Evolutionary conservation across 2,797 vertebrate species (phyloP), one percentile per base, ranked within the genome.

Genomic region (Centropyge bicolor): DNA sequence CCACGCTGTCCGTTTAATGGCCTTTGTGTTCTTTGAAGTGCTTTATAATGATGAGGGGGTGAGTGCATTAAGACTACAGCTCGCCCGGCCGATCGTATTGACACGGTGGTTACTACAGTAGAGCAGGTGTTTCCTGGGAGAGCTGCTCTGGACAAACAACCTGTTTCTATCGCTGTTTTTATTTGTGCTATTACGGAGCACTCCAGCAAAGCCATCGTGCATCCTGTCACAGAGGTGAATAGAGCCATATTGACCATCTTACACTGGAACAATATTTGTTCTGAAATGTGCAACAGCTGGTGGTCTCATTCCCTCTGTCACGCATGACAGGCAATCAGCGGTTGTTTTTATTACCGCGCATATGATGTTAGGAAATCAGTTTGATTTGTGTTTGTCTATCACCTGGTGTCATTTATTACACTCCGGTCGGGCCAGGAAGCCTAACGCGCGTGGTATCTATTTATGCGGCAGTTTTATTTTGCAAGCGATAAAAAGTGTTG

Each of bases 11-110:
- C 20, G 19, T 72, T 81, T 78, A 74, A 82, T 82, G 71, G 82
- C 68, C 81, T 82, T 57, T 35, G 56, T 80, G 85, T 76, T 82
- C 84, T 89, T 84, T 87, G 62, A 79, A 89, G 82, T 77, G 83
- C 80, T 86, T 77, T 64, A 60, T 80, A 85, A 86, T 69, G 78
- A 86, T 16, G 62, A 70, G 54, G 19, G 61, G 61, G 13, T 11
- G 61, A 81, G 74, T 76, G 76, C 66, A 81, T 79, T 83, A 73
- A 59, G 75, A 62, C 68, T 4, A 49, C 65, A 67, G 76, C 76
- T 81, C 20, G 14, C 55, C 12, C 69, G 70, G 74, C 64, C 70
- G 6, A 65, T 84, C 5, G 43, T 56, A 76, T 59, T 57, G 74
- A 86, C 68, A 36, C 62, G 73, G 57, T 24, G 12, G 45, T 85